These are phyloP conservation scores for Echinometra lucunter DNA, from an alignment of 53 echinoderm and acorn worm species.

Conservation along the genomic window DNA sequence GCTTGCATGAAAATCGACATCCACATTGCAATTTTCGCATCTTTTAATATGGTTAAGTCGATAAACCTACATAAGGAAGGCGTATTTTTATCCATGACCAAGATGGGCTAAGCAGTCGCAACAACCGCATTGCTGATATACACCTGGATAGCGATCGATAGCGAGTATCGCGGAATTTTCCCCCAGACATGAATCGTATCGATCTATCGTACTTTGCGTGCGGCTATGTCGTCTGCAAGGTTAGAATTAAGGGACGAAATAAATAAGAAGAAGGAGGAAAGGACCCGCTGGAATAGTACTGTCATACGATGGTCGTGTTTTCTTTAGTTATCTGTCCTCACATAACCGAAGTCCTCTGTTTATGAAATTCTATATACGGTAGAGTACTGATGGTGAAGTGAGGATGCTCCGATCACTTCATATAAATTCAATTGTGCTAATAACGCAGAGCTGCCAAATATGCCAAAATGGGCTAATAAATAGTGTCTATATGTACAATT, in stretches of 20 bases:
- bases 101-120: constrained; percentile 12
- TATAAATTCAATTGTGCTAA: constrained; percentile 10
- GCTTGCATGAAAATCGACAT: not conserved
- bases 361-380: not conserved
- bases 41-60: not conserved
- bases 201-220: constrained; percentile 30
- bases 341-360: not conserved
- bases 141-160: constrained; percentile 31
- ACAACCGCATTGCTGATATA: not conserved
- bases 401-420: not conserved
- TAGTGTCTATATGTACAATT: not conserved
- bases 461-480: not conserved
- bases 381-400: not conserved
- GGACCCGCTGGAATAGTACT: not conserved
- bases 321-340: not conserved
- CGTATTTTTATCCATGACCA: not conserved
- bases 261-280: not conserved
- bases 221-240: constrained; percentile 38
- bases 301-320: not conserved
- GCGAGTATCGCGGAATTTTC: constrained; percentile 23
- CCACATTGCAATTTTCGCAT: not conserved
- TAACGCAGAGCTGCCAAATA: not conserved
- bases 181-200: constrained; percentile 9
- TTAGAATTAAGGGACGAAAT: not conserved
- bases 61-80: not conserved